A percentile compares a stretch with the other conserved stretches of the same genome.
phyloP scores from a whole-genome alignment of 2,888 invertebrate genomes.

The Crossocerus cetratus region DNA sequence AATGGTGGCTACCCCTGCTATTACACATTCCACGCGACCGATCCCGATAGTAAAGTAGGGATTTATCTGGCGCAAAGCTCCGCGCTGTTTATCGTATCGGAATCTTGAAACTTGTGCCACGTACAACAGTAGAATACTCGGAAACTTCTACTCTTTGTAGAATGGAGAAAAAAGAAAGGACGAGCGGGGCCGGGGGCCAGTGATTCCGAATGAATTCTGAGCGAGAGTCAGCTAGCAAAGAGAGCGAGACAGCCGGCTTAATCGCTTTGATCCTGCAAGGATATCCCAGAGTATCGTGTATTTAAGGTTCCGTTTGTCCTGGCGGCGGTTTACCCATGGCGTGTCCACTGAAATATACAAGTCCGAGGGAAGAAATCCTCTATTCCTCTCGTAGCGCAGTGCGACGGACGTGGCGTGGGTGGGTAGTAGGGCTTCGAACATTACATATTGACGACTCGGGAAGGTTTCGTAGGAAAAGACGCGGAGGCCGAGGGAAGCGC shows the following conservation, averaged over 20 bases:
- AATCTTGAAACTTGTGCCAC: not conserved
- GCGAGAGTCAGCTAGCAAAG: too few relatives aligned
- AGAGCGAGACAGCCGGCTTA: conserved; percentile 5
- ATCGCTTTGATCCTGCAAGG: conserved; percentile 13
- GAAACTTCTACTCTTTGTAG: not conserved
- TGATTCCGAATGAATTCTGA: too few relatives aligned
- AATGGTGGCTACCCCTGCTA: not conserved
- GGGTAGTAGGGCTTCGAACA: conserved; percentile 50
- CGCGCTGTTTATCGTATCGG: not conserved
- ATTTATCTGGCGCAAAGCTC: not conserved
- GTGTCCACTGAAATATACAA: conserved; percentile 55
- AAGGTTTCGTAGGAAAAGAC: conserved; percentile 33
- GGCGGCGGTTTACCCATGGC: conserved; percentile 26
- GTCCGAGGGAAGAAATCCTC: conserved; percentile 44
- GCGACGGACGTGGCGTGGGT: conserved; percentile 44
- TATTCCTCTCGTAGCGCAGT: conserved; percentile 51
- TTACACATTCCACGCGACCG: not conserved
- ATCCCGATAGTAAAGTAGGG: not conserved
- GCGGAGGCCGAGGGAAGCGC: conserved; percentile 18
- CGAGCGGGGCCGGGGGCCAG: not conserved
- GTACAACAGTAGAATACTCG: not conserved
- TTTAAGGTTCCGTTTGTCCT: conserved; percentile 35
- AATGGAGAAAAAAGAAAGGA: too few relatives aligned
- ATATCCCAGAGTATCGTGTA: conserved; percentile 25
- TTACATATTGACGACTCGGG: conserved; percentile 64